Percentiles rank a stretch among this genome's conserved stretches.
phyloP scores from a whole-genome alignment of 2,113 vertebrate genomes.

The Ochotona princeps region DNA sequence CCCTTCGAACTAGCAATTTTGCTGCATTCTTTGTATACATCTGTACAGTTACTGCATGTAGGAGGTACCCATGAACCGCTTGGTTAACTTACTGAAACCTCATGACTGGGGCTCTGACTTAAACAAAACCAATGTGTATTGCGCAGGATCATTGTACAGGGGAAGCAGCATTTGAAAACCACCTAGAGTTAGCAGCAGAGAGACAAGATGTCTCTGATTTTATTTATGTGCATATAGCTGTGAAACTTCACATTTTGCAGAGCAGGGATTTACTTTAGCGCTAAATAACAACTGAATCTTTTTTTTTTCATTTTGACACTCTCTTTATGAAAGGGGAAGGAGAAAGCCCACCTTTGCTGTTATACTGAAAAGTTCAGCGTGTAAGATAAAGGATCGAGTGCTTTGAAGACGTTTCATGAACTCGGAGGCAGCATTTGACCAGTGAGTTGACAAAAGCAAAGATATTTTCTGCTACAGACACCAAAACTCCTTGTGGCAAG shows the following conservation, averaged over 20 bases:
- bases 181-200: slow-evolving; percentile 28
- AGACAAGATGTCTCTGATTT: slow-evolving; percentile 42
- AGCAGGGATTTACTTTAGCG: background rate
- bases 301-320: slow-evolving; percentile 27
- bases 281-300: background rate
- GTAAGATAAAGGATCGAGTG: slow-evolving; percentile 12
- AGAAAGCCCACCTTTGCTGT: background rate
- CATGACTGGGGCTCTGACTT: slow-evolving; percentile 66
- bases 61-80: slow-evolving; percentile 64
- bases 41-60: no score
- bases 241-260: slow-evolving; percentile 17
- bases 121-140: no score
- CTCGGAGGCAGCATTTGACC: background rate
- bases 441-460: background rate
- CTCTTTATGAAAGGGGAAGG: slow-evolving; percentile 17
- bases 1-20: no score
- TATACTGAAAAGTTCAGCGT: background rate
- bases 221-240: background rate
- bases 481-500: background rate
- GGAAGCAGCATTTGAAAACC: slow-evolving; percentile 65
- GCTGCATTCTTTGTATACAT: no score
- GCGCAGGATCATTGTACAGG: no score
- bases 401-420: slow-evolving; percentile 51
- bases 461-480: background rate
- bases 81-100: slow-evolving; percentile 62